These are phyloP conservation scores for Thaumetopoea pityocampa DNA, from an alignment of 1,140 invertebrate species.

Conservation along the genomic window DNA sequence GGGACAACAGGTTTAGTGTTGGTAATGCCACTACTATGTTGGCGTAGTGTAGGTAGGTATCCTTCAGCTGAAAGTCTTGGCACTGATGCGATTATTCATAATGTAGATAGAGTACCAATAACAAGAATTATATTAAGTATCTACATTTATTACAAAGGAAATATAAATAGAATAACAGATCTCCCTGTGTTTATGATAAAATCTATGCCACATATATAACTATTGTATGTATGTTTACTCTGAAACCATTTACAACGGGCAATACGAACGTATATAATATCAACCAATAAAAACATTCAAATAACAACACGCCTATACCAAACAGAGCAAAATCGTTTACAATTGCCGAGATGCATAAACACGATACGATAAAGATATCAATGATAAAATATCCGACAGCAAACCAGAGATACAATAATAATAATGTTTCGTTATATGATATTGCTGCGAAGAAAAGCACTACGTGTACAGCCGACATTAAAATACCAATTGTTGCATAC, in stretches of 20 bases:
- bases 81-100: too few relatives aligned
- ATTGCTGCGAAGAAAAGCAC: constrained; percentile 27
- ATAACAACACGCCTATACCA: constrained; percentile 14
- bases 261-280: constrained; percentile 26
- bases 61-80: too few relatives aligned
- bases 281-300: constrained; percentile 26
- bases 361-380: constrained; percentile 22
- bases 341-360: constrained; percentile 15
- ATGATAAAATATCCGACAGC: constrained; percentile 25
- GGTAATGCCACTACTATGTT: too few relatives aligned
- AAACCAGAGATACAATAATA: constrained; percentile 35
- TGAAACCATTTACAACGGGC: constrained; percentile 38
- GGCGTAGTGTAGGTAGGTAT: too few relatives aligned
- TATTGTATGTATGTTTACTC: constrained; percentile 33
- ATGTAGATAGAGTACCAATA: too few relatives aligned
- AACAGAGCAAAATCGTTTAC: constrained; percentile 2
- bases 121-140: too few relatives aligned
- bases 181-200: too few relatives aligned
- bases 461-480: constrained; percentile 21
- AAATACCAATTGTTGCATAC: constrained; percentile 23
- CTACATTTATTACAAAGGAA: too few relatives aligned
- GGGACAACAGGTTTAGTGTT: too few relatives aligned
- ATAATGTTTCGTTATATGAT: constrained; percentile 28
- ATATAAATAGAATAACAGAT: too few relatives aligned
- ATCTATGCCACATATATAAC: constrained; percentile 23